Percentiles rank a stretch among this genome's conserved stretches.
Evolutionary conservation across 2,113 vertebrate genomes (phyloP).

Genomic region (Sinosuthora webbiana): DNA sequence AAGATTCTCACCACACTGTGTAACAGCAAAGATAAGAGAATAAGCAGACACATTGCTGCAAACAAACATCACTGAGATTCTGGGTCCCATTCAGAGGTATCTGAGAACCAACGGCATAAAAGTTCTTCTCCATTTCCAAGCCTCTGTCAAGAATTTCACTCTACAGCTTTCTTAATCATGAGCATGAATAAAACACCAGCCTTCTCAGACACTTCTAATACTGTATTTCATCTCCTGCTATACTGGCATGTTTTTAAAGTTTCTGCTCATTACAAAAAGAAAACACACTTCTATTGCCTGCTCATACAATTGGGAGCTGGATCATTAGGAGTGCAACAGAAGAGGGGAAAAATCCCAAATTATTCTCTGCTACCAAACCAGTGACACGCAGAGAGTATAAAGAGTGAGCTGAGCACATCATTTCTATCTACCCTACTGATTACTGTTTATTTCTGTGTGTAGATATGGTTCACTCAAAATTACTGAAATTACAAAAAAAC

Average conservation of each 20-base stretch:
- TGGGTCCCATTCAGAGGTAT: background rate
- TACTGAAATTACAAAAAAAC: background rate
- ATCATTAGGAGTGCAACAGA: background rate
- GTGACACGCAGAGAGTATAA: background rate
- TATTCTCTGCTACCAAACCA: background rate
- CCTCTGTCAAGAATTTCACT: conserved; percentile 8
- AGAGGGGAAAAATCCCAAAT: background rate
- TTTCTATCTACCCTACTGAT: background rate
- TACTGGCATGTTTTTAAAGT: background rate
- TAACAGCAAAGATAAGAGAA: background rate
- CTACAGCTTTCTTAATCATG: background rate
- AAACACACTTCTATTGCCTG: background rate
- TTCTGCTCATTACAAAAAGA: background rate
- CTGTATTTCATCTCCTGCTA: background rate
- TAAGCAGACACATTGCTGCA: background rate
- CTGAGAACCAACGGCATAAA: background rate
- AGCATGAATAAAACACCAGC: conserved; percentile 39
- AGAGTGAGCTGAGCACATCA: background rate
- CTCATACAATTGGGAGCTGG: background rate
- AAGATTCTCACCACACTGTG: background rate
- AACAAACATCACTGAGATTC: background rate
- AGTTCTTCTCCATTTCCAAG: background rate
- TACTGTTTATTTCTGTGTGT: background rate
- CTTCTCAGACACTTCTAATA: background rate
- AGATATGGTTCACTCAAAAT: background rate